Base-by-base conservation (phyloP, 1,140 invertebrate species). In the Aphelinus certus region DNA sequence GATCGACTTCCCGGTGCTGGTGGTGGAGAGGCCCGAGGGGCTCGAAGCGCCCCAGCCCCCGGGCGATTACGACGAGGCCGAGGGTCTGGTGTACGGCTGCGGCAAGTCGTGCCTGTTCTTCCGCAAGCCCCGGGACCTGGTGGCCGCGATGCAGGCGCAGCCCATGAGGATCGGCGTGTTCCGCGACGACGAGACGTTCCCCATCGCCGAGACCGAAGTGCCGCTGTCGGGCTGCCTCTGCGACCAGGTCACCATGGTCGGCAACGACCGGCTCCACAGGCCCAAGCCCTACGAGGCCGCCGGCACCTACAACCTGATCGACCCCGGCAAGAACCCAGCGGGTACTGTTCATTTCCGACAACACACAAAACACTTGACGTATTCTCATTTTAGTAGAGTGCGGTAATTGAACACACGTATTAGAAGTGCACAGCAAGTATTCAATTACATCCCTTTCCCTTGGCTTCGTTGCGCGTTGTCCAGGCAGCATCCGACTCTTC, bases 1-100 rank as follows among this genome's bases (percentile, higher is more conserved):
- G 73, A 80, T 87, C 69, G 83, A 87, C 71, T 84, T 87, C 61
- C 85, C 87, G 3, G 77, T 83, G 55, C 83, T 87, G 76, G 80
- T 83, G 68, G 81, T 88, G 26, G 51, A 53, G 51, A 53, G 4
- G 0, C 4, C 51, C 4, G 4, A 4, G 51, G 4, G 51, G 4
- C 51, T 4, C 51, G 51, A 53, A 0, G 64, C 64, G 49, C 51
- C 48, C 10, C 2, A 5, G 3, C 47, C 57, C 2, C 7, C 26
- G 3, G n/a, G 9, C 0, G 49, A 51, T 61, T 76, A 75, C 62
- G 70, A 76, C 1, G 77, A 79, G 10, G 53, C 71, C 47, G 77
- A 84, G 56, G 79, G 81, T 10, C 49, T 82, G 2, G 71, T 80
- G 55, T 86, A 86, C 70, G 78, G 78, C 72, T 76, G 75, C 7